Evolutionary conservation across 2,888 invertebrate genomes (phyloP), one percentile per base, ranked within the genome.

Genomic region (Dasysyrphus tricinctus): DNA sequence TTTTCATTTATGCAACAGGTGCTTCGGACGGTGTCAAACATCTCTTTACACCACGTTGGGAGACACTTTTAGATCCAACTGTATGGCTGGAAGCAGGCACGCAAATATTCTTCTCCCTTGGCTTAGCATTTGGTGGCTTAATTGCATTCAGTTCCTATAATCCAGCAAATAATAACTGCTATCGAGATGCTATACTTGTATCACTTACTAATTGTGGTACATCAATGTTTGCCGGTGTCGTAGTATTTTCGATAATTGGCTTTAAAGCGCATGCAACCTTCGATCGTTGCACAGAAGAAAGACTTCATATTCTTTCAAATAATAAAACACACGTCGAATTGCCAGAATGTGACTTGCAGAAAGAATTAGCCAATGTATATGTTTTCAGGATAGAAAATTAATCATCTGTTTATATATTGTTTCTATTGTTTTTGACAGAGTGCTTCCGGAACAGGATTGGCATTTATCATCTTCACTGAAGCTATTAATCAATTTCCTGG

Each of bases 41-140:
- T 93, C 94, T 98, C 34, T 98, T 98, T 91, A 97, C 97, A 0
- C 98, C 98, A 0, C 96, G 97, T 93, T 97, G 98, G 97, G 96
- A 96, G 90, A 97, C 96, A 81, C 94, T 99, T 79, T 93, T 96
- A 44, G 98, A 98, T 93, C 98, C 98, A 9, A 97, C 97, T 0
- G 98, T 99, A 0, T 99, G 99, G 99, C 93, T 99, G 73, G 98
- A 99, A 93, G 98, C 99, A 0, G 98, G 98, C 3, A 98, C 98
- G 0, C 99, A 99, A 92, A 98, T 99, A 90, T 99, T 99, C 93
- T 99, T 98, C 93, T 98, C 98, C 0, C 94, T 98, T 83, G 98
- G 98, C 9, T 93, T 99, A 65, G 98, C 98, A 0, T 99, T 99
- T 90, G 99, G 99, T 12, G 98, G 98, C 9, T 93, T 99, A 47